Conservation (phyloP, 1,140 invertebrate genomes). For the Leptopilina boulardi region DNA sequence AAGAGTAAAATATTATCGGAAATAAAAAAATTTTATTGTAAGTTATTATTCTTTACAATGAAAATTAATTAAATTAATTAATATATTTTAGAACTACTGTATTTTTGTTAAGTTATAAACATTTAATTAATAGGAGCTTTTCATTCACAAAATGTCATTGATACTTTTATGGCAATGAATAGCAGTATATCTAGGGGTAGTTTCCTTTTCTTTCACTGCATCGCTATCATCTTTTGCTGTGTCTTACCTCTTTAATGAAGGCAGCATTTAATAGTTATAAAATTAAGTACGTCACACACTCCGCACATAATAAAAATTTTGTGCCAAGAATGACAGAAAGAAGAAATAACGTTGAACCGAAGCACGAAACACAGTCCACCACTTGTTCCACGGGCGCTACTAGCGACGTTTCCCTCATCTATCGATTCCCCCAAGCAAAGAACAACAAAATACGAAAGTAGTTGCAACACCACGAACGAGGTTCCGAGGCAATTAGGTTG, state of each 20-base stretch:
- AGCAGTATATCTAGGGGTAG: no score
- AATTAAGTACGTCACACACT: conserved; percentile 56
- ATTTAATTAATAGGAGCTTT: no score
- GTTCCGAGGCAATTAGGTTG: conserved; percentile 11
- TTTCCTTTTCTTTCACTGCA: no score
- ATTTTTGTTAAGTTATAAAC: no score
- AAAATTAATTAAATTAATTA: no score
- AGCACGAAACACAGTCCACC: conserved; percentile 60
- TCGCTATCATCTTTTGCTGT: background rate
- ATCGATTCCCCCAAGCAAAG: conserved; percentile 62
- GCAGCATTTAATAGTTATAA: conserved; percentile 45
- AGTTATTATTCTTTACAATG: no score
- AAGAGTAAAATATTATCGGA: no score
- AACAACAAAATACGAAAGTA: conserved; percentile 7
- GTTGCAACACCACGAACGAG: conserved; percentile 31
- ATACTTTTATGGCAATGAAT: no score
- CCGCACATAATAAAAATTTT: conserved; percentile 52
- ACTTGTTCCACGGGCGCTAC: conserved; percentile 67
- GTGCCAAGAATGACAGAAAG: conserved; percentile 48
- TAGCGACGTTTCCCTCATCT: conserved; percentile 62
- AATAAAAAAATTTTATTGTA: no score
- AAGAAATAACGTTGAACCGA: conserved; percentile 46
- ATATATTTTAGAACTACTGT: no score
- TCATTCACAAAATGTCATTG: no score
- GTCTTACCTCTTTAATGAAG: conserved; percentile 63